These are phyloP conservation scores for Polyergus mexicanus DNA, from an alignment of 1,140 invertebrate genomes.

Conservation along the genomic window DNA sequence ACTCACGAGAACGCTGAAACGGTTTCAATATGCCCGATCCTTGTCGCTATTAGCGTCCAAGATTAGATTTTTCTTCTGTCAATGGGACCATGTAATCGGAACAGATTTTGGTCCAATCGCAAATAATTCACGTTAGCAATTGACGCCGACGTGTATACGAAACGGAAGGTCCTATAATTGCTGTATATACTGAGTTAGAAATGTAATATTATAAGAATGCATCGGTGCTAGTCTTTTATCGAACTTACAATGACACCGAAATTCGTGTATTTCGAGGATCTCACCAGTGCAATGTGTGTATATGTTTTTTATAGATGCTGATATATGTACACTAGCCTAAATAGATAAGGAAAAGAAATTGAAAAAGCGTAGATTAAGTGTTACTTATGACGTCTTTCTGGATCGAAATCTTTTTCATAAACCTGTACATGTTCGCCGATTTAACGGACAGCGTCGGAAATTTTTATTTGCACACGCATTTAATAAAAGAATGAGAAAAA, in stretches of 20 bases:
- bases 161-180: slow-evolving; percentile 40
- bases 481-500: slow-evolving; percentile 41
- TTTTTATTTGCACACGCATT: slow-evolving; percentile 48
- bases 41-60: slow-evolving; percentile 42
- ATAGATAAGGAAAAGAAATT: neutral
- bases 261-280: slow-evolving; percentile 32
- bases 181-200: slow-evolving; percentile 47
- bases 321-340: slow-evolving; percentile 22
- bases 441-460: slow-evolving; percentile 20
- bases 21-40: slow-evolving; percentile 13
- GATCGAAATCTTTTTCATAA: slow-evolving; percentile 61
- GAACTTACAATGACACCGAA: slow-evolving; percentile 39
- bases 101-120: slow-evolving; percentile 33
- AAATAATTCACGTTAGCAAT: slow-evolving; percentile 50
- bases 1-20: slow-evolving; percentile 35
- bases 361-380: slow-evolving; percentile 34
- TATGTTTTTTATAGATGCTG: slow-evolving; percentile 40
- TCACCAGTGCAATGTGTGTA: neutral
- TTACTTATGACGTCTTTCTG: slow-evolving; percentile 16
- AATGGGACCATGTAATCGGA: slow-evolving; percentile 45
- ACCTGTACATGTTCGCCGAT: slow-evolving; percentile 61
- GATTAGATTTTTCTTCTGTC: slow-evolving; percentile 49
- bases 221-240: slow-evolving; percentile 43
- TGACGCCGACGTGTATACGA: neutral
- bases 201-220: slow-evolving; percentile 20